Conservation (phyloP, 2,888 invertebrate genomes). For the Athripsodes cinereus region DNA sequence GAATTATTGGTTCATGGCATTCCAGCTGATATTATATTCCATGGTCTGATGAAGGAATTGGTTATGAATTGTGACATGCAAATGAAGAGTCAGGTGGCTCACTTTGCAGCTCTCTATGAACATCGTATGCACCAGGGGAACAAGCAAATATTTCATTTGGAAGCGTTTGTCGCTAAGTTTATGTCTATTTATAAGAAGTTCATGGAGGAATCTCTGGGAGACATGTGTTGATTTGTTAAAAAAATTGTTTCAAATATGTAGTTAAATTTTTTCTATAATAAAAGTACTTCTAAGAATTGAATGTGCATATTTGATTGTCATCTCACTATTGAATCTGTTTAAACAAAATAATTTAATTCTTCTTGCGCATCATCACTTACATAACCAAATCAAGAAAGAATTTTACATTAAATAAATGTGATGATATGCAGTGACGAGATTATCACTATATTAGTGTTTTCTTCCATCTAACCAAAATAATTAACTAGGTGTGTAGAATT, state of each 20-base stretch:
- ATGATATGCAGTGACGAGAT: too few species aligned
- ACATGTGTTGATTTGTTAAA: constrained; percentile 45
- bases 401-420: neutral
- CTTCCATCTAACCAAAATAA: too few species aligned
- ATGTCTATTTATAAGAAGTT: constrained; percentile 92
- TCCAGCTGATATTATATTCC: constrained; percentile 87
- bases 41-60: constrained; percentile 75
- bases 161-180: constrained; percentile 94
- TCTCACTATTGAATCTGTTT: too few species aligned
- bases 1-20: constrained; percentile 92
- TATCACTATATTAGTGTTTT: too few species aligned
- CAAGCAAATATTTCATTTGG: constrained; percentile 93
- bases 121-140: constrained; percentile 88
- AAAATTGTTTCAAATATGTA: neutral
- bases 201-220: constrained; percentile 65
- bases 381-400: neutral
- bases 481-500: too few species aligned
- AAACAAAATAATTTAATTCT: too few species aligned
- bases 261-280: too few species aligned
- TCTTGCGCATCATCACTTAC: too few species aligned
- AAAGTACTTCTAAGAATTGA: too few species aligned
- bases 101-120: constrained; percentile 84
- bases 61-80: constrained; percentile 86
- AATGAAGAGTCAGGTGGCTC: constrained; percentile 79
- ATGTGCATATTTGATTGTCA: too few species aligned